phyloP scores from a whole-genome alignment of 2,797 vertebrate genomes.

The Hemitrygon akajei region DNA sequence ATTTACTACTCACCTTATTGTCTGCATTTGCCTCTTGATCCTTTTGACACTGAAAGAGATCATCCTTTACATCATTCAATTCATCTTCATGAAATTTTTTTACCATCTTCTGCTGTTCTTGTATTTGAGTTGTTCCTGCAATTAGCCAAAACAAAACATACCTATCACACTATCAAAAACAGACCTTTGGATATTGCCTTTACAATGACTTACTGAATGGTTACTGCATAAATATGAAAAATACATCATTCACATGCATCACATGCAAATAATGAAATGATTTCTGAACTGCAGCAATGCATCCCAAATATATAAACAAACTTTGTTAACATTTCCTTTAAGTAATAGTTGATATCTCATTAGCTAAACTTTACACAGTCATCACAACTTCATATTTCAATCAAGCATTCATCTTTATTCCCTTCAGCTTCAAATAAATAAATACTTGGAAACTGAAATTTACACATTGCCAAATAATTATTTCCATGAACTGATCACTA shows the following conservation, averaged over 20 bases:
- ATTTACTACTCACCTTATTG: slow-evolving; percentile 54
- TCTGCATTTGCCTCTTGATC: slow-evolving; percentile 51
- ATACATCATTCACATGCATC: background rate
- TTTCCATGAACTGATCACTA: background rate
- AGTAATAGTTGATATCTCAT: background rate
- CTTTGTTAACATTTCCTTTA: background rate
- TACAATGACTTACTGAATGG: background rate
- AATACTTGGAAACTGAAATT: background rate
- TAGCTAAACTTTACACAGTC: background rate
- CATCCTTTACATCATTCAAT: slow-evolving; percentile 58
- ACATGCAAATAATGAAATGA: background rate
- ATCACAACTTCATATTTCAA: background rate
- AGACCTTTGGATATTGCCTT: background rate
- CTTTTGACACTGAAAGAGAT: slow-evolving; percentile 59
- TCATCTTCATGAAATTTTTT: slow-evolving; percentile 59
- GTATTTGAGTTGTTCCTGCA: slow-evolving; percentile 75
- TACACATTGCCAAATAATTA: background rate
- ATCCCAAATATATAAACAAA: background rate
- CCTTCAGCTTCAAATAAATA: background rate
- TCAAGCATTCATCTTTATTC: background rate
- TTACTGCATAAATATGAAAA: background rate
- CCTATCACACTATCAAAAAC: slow-evolving; percentile 30
- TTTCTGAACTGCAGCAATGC: background rate
- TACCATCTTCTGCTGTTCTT: slow-evolving; percentile 65
- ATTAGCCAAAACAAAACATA: slow-evolving; percentile 37